Percentiles rank a stretch among this genome's conserved stretches.
These are phyloP conservation scores for Plectus sambesii DNA, from an alignment of 1,140 invertebrate genomes.

Conservation along the genomic window DNA sequence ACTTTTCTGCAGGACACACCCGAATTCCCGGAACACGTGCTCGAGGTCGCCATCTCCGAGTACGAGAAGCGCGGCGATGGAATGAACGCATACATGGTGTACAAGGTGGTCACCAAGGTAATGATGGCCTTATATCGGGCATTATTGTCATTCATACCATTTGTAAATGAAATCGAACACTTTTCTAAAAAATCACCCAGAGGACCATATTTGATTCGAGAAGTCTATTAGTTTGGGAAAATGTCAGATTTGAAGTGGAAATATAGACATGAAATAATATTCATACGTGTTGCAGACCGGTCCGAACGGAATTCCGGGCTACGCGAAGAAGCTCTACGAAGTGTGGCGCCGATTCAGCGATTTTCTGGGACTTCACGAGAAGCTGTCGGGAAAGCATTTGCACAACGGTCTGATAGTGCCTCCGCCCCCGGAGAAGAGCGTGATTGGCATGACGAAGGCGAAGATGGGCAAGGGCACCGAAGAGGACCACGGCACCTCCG, in stretches of 20 bases:
- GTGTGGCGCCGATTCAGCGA: constrained; percentile 88
- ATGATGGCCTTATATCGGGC: constrained; percentile 57
- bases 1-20: too few species aligned
- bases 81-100: constrained; percentile 87
- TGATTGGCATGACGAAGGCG: constrained; percentile 85
- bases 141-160: constrained; percentile 70
- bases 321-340: constrained; percentile 67
- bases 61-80: constrained; percentile 93
- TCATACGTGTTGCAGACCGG: constrained; percentile 40
- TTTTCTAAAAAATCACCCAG: too few species aligned
- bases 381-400: constrained; percentile 83
- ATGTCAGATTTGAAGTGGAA: neutral
- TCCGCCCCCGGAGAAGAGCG: constrained; percentile 94
- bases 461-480: constrained; percentile 71
- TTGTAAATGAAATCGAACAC: too few species aligned
- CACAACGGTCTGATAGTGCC: constrained; percentile 85
- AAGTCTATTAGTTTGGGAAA: too few species aligned
- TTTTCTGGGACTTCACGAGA: constrained; percentile 89
- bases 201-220: too few species aligned
- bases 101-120: constrained; percentile 56
- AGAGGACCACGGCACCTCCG: constrained; percentile 47
- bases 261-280: neutral
- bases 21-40: too few species aligned
- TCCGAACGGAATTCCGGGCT: constrained; percentile 50
- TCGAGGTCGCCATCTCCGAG: constrained; percentile 67